Base-by-base conservation (phyloP, 1,140 invertebrate genomes). In the Oncopodura yosiiana region DNA sequence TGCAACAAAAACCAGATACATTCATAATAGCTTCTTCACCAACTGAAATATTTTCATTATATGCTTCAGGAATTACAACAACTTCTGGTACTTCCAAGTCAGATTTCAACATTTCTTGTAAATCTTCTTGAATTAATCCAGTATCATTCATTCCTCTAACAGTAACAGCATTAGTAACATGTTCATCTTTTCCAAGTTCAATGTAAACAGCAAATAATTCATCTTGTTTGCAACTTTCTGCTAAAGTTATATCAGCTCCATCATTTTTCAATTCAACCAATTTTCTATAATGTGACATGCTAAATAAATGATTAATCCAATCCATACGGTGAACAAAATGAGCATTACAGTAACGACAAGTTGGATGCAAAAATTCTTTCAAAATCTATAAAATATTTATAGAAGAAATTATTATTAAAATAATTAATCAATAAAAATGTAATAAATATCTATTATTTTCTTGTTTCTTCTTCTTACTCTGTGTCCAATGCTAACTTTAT, bases 351-450 rank as follows among this genome's bases (percentile, higher is more conserved):
- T 41, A 42, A 3, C 49, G 41, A 27, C 62, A 64, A 16, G 29
- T 61, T 12, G 62, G 62, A 38, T 64, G 62, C 19, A 64, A 29
- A 56, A 60, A 64, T 41, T 64, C 62, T 32, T 64, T 64, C 44
- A 64, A 43, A 49, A 60, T 26, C 61, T 63, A n/a, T n/a, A 26
- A 24, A 45, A 32, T 32, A n/a, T n/a, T 8, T 21, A 29, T 21
- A 21, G 14, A 8, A 26, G 21, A 38, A 49, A 38, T 37, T 24
- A 21, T 4, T 38, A 6, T 16, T 23, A 14, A 43, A 24, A 44
- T 1, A 24, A 24, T 30, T 11, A 1, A n/a, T 36, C 12, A 23
- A 11, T 26, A 34, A 12, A 34, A 26, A 51, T 24, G n/a, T 5
- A 39, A 1, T 21, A 52, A 19, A 3, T 29, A 32, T 11, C 3